Evolutionary conservation across 2,888 invertebrate species (phyloP).

Genomic region (Apodemia duryi): DNA sequence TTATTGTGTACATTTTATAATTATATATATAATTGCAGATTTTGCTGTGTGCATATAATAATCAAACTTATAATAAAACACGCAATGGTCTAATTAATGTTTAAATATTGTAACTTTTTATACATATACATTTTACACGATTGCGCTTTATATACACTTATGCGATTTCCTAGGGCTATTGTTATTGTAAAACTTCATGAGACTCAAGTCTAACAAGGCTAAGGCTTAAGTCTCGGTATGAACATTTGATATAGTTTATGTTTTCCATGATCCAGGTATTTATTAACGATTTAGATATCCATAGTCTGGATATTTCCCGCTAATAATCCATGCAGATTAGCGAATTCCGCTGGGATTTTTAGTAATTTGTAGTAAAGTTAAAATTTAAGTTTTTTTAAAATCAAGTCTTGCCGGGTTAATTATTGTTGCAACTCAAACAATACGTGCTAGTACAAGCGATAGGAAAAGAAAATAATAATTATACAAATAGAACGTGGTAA

Average conservation of each 20-base stretch:
- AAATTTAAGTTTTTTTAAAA: no score
- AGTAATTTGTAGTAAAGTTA: no score
- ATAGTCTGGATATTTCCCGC: no score
- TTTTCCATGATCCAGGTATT: background rate
- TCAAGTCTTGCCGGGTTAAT: no score
- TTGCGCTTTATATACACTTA: constrained; percentile 15
- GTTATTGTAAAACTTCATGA: background rate
- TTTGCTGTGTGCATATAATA: constrained; percentile 9
- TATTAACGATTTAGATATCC: no score
- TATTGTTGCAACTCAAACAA: no score
- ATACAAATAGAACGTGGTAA: no score
- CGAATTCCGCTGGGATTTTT: background rate
- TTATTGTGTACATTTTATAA: constrained; percentile 28
- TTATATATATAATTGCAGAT: constrained; percentile 9
- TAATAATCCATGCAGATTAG: background rate
- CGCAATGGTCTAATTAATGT: constrained; percentile 14
- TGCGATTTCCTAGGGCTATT: constrained; percentile 9
- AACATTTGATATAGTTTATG: background rate
- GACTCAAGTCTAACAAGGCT: constrained; percentile 1
- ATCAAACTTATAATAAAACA: constrained; percentile 7
- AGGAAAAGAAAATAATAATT: no score
- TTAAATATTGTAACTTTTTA: constrained; percentile 13
- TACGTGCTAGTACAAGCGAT: no score
- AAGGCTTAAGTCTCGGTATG: background rate
- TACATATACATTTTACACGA: constrained; percentile 14